Conservation (phyloP, 2,797 vertebrate species). For the Bryconaethiops microstoma region DNA sequence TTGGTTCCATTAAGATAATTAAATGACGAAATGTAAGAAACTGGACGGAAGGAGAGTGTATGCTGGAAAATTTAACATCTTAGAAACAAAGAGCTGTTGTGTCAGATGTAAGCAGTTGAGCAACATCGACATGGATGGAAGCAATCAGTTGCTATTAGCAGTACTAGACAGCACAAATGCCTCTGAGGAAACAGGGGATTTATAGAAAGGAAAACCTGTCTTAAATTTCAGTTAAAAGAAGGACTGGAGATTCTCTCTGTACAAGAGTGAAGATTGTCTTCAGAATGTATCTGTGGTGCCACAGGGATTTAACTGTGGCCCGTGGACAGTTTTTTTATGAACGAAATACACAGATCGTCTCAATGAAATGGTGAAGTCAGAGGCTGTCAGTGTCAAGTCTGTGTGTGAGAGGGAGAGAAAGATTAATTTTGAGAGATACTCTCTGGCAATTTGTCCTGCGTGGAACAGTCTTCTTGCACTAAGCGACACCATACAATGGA, state of each 20-base stretch:
- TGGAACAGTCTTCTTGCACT: conserved; percentile 18
- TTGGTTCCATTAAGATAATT: conserved; percentile 64
- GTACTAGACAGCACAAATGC: conserved; percentile 58
- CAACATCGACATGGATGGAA: conserved; percentile 65
- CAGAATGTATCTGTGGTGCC: conserved; percentile 4
- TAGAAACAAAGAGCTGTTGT: conserved; percentile 70
- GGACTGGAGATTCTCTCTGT: background rate
- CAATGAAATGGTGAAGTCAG: background rate
- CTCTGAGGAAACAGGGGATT: background rate
- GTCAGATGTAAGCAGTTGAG: conserved; percentile 63
- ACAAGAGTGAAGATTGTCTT: background rate
- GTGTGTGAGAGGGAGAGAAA: background rate
- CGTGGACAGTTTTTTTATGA: conserved; percentile 13
- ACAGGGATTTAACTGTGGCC: conserved; percentile 1
- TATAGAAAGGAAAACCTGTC: conserved; percentile 7
- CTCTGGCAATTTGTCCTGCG: conserved; percentile 12
- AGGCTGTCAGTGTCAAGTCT: conserved; percentile 10
- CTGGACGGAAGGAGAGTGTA: conserved; percentile 16
- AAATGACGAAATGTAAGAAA: conserved; percentile 39
- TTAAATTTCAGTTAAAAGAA: conserved; percentile 26
- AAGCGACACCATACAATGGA: conserved; percentile 43
- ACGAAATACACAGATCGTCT: background rate
- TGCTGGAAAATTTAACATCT: conserved; percentile 72
- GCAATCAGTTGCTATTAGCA: conserved; percentile 70
- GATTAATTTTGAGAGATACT: conserved; percentile 6